These are phyloP conservation scores for Zoanthus sansibaricus DNA, from an alignment of 92 coral and sea anemone genomes.

Conservation along the genomic window DNA sequence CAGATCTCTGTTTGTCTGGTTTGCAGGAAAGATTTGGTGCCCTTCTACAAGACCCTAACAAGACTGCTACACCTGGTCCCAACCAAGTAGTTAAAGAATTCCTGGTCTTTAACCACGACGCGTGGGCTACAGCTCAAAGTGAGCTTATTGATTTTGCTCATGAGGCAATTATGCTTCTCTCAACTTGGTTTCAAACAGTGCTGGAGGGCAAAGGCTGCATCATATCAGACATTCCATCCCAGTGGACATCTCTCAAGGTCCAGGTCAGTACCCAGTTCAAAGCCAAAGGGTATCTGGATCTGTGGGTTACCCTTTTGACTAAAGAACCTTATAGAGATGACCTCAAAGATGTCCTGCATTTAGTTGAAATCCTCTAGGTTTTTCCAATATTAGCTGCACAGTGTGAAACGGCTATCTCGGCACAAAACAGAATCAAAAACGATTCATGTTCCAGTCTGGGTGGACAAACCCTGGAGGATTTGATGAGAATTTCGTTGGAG, in stretches of 20 bases:
- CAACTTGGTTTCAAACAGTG: conserved; percentile 41
- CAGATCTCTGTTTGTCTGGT: conserved; percentile 52
- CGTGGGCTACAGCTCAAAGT: conserved; percentile 38
- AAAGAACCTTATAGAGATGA: conserved; percentile 51
- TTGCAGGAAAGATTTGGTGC: conserved; percentile 48
- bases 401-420: conserved; percentile 56
- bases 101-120: conserved; percentile 56
- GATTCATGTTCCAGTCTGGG: conserved; percentile 35
- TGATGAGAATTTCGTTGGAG: conserved; percentile 65
- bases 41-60: conserved; percentile 40
- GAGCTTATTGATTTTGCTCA: conserved; percentile 57
- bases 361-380: conserved; percentile 55
- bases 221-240: neutral
- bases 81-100: conserved; percentile 46
- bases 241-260: conserved; percentile 51
- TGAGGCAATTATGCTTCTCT: conserved; percentile 45
- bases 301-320: conserved; percentile 49
- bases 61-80: conserved; percentile 51
- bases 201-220: conserved; percentile 10
- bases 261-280: conserved; percentile 42
- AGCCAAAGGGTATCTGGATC: conserved; percentile 48
- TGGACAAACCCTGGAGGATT: conserved; percentile 56
- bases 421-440: conserved; percentile 53
- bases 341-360: conserved; percentile 46
- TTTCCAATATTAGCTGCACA: conserved; percentile 73